These are phyloP conservation scores for Paramormyrops hopkinsi DNA, from an alignment of 2,797 vertebrate genomes.

Conservation along the genomic window DNA sequence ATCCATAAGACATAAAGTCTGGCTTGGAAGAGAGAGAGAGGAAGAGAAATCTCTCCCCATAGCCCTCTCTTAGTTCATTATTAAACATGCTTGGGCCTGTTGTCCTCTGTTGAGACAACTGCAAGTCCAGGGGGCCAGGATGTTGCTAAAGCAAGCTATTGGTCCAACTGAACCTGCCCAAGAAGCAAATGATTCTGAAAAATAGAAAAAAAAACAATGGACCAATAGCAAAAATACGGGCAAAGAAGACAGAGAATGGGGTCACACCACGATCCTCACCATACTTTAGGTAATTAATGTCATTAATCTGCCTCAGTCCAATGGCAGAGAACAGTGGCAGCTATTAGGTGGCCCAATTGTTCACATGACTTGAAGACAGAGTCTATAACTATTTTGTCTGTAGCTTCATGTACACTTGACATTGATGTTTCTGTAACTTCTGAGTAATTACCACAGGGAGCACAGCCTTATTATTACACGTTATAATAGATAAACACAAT, in stretches of 20 bases:
- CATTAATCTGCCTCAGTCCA: not conserved
- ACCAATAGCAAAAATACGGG: not conserved
- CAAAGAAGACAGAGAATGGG: not conserved
- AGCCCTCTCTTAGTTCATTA: constrained; percentile 50
- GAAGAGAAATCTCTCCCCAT: constrained; percentile 29
- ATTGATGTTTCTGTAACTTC: not conserved
- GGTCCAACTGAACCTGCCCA: not conserved
- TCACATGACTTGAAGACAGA: not conserved
- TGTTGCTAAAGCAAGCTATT: constrained; percentile 17
- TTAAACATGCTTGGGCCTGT: constrained; percentile 57
- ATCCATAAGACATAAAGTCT: constrained; percentile 60
- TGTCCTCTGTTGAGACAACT: constrained; percentile 59
- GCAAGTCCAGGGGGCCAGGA: constrained; percentile 51
- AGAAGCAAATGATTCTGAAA: not conserved
- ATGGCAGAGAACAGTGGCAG: not conserved
- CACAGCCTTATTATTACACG: not conserved
- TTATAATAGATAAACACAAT: not conserved
- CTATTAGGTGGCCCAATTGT: not conserved
- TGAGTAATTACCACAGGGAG: not conserved
- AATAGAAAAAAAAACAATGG: not conserved
- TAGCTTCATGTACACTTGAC: not conserved
- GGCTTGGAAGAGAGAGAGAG: constrained; percentile 30
- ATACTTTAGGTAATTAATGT: not conserved
- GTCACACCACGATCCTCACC: not conserved
- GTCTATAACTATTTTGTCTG: not conserved